These are phyloP conservation scores for Augiades crinisus DNA, from an alignment of 2,888 invertebrate species.

Conservation along the genomic window DNA sequence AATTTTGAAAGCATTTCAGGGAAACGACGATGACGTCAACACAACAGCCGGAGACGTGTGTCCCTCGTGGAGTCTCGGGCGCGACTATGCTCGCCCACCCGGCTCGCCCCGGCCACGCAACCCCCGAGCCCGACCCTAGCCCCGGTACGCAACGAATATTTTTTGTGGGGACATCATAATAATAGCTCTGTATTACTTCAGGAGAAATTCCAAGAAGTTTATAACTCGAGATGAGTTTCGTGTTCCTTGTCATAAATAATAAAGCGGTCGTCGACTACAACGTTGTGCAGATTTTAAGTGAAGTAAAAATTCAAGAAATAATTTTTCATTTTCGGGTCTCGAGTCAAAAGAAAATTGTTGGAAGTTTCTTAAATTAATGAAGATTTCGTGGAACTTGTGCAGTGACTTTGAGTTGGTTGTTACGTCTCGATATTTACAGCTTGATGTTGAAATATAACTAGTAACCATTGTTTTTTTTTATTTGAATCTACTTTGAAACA, in stretches of 20 bases:
- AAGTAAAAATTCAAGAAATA: constrained; percentile 73
- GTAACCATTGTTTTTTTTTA: no score
- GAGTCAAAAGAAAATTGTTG: constrained; percentile 58
- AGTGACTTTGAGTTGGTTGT: constrained; percentile 34
- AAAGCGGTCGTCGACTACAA: constrained; percentile 80
- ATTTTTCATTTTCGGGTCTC: constrained; percentile 66
- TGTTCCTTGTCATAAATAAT: constrained; percentile 82
- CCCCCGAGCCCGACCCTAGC: constrained; percentile 48
- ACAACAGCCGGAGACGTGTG: constrained; percentile 39
- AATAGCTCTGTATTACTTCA: constrained; percentile 82
- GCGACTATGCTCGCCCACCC: constrained; percentile 46
- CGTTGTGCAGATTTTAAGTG: constrained; percentile 78
- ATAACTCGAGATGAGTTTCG: constrained; percentile 82
- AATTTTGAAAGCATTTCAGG: constrained; percentile 33
- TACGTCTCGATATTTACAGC: not conserved
- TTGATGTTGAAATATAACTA: not conserved
- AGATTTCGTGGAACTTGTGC: constrained; percentile 53
- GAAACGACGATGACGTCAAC: constrained; percentile 31
- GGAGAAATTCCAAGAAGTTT: constrained; percentile 82
- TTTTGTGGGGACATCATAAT: constrained; percentile 81
- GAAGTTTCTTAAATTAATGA: constrained; percentile 64
- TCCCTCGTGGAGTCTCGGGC: constrained; percentile 43
- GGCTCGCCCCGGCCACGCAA: constrained; percentile 24
- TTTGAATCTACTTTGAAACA: no score
- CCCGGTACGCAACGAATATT: constrained; percentile 66